Evolutionary conservation across 2,888 invertebrate genomes (phyloP).

Genomic region (Xestia rhomboidea): DNA sequence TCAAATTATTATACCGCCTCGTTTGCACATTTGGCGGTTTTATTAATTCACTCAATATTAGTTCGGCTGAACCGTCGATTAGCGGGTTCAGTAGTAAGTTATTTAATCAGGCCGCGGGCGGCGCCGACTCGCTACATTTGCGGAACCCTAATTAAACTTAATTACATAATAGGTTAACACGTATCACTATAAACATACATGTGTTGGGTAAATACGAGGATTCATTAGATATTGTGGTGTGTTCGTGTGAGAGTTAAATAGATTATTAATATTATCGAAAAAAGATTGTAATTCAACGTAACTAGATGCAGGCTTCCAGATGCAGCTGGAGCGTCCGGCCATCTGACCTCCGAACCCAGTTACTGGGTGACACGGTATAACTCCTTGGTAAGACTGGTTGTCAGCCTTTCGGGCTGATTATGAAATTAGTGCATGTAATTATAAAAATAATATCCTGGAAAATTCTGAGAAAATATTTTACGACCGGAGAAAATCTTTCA

Average conservation of each 20-base stretch:
- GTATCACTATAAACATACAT: constrained; percentile 32
- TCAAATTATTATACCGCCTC: constrained; percentile 10
- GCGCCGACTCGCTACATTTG: constrained; percentile 49
- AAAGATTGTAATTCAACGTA: not conserved
- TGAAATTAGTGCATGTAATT: not conserved
- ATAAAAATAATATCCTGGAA: not conserved
- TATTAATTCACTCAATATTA: constrained; percentile 56
- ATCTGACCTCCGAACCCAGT: not conserved
- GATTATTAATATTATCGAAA: not conserved
- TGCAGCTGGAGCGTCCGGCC: not conserved
- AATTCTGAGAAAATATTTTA: not conserved
- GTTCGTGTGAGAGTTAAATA: not conserved
- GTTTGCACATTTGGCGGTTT: constrained; percentile 52
- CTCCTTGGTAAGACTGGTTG: not conserved
- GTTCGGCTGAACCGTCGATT: constrained; percentile 54
- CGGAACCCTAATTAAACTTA: constrained; percentile 62
- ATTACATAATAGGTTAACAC: constrained; percentile 59
- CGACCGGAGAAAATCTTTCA: not conserved
- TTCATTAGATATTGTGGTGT: not conserved
- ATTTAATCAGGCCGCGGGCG: constrained; percentile 57
- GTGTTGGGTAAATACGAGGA: constrained; percentile 15
- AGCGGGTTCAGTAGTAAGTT: constrained; percentile 57
- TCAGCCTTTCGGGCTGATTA: not conserved
- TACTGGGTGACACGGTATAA: not conserved
- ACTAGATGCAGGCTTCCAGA: not conserved